Base-by-base conservation (phyloP, 2,113 vertebrate species). In the Scatophagus argus region DNA sequence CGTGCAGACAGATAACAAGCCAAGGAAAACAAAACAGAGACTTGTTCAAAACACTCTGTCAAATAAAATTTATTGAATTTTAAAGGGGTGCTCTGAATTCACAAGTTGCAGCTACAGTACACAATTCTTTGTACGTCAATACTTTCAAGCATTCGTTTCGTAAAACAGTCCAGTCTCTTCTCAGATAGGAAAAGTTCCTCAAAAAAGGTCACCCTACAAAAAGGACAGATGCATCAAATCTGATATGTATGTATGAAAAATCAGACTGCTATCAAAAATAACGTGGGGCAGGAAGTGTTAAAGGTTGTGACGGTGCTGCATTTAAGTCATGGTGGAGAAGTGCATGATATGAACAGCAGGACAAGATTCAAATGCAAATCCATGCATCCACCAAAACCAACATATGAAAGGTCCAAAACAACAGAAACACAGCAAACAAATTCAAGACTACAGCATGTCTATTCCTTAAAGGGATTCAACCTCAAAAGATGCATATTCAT, bases 21-120 rank as follows among this genome's bases (percentile, higher is more conserved):
- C 34, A 41, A 41, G 10, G 27, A 7, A 64, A 85, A 88, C 72
- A 67, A 84, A 84, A 52, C 31, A 52, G 62, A 71, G 12, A 70
- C 76, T 6, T 46, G 46, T 61, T 88, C 65, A 83, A 90, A 93
- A 92, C 79, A 77, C 86, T 88, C 92, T 91, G 90, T 87, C 91
- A 94, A 92, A 94, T 93, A 86, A 91, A 81, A 81, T 93, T 94
- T 95, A 95, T 94, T 94, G 71, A 85, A 74, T 89, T 83, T 93
- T 91, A 90, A 91, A 92, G 82, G 89, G 88, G 86, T 92, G 87
- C 87, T 93, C 86, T 92, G 85, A 87, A 88, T 93, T 93, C 76
- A 93, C 90, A 93, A 87, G 78, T 85, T 89, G 82, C 86, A 91
- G 91, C 87, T 93, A 93, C 89, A 87, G 77, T 79, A 86, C 78